Evolutionary conservation across 53 echinoderm and acorn worm genomes (phyloP), one percentile per base, ranked within the genome.

Genomic region (Patiria pectinifera): DNA sequence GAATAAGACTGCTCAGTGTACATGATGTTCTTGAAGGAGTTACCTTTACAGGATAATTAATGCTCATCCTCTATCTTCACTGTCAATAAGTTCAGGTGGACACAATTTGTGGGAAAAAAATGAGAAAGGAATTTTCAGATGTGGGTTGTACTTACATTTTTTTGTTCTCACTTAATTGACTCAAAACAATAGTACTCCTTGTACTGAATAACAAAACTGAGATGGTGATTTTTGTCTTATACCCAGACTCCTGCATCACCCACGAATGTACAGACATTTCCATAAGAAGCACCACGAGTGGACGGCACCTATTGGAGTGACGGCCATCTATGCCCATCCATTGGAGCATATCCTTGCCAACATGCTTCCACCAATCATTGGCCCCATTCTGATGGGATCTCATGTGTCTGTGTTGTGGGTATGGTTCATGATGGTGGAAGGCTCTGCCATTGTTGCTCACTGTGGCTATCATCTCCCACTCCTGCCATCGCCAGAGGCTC

Each of bases 251-350:
- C 83, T 98, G 16, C 98, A 98, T 83, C 95, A 94, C 72, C 95
- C 96, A 9, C 77, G 86, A 22, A 22, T 98, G 35, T 98, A 98
- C 93, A 96, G 92, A 60, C 80, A 93, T 86, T 92, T 96, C 71
- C 98, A 98, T 85, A 98, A 96, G 91, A 94, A 93, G 91, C 98
- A 98, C 85, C 98, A 98, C 71, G 96, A 98, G 71, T 96, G 98
- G 98, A 98, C 96, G 0, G 98, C 98, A 3, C 98, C 98, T 24
- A 95, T 98, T 60, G 96, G 96, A 21, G 87, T 96, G 61, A 91
- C 96, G 1, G 92, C 98, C 83, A 89, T 95, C 89, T 98, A 98
- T 87, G 94, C 94, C 18, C 96, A 98, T 85, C 98, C 98, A 11
- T 49, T 98, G 23, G 98, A 98, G 71, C 95, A 98, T 62, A 22